Evolutionary conservation across 2,113 vertebrate genomes (phyloP), one percentile per base, ranked within the genome.

Genomic region (Galemys pyrenaicus): DNA sequence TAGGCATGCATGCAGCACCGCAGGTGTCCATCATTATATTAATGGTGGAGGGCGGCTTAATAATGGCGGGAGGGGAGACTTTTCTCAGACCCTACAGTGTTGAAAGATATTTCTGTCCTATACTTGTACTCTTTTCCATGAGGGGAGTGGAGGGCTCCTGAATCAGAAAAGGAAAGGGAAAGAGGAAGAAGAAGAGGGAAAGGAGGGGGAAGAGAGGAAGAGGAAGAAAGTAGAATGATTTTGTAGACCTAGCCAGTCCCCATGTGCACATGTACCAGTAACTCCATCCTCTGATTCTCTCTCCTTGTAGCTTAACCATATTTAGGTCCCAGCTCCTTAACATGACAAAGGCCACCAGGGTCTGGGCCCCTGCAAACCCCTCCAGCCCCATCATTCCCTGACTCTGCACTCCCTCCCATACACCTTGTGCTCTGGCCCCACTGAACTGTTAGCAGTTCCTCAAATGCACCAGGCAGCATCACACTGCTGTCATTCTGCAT

Each of bases 251-350:
- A 56, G 9, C 54, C 39, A n/a, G 8, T 13, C 67, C 15, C 28
- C 9, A 15, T n/a, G 39, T 70, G 17, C 17, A 16, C 26, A 6
- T 1, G 32, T 0, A 22, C 6, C 6, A 10, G 15, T 49, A 20
- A 5, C 24, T 70, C 41, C 32, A 19, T 28, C 56, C 8, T 95
- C 37, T 86, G 68, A 51, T 49, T 85, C 46, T 71, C 24, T 73
- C 64, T 67, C 15, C 41, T 54, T 71, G 11, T 80, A 35, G 46
- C 67, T 71, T 68, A 58, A 41, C 15, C 20, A 65, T 51, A n/a
- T 15, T n/a, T 26, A 44, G 86, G 46, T 81, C 46, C 54, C n/a
- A 28, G 56, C 9, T 81, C 20, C 60, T 83, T 62, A n/a, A 60
- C 35, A 26, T 70, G 60, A 87, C 13, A 70, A 68, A 93, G 75